Conservation (phyloP, 23 tunicate species). For the Halocynthia aurantium region DNA sequence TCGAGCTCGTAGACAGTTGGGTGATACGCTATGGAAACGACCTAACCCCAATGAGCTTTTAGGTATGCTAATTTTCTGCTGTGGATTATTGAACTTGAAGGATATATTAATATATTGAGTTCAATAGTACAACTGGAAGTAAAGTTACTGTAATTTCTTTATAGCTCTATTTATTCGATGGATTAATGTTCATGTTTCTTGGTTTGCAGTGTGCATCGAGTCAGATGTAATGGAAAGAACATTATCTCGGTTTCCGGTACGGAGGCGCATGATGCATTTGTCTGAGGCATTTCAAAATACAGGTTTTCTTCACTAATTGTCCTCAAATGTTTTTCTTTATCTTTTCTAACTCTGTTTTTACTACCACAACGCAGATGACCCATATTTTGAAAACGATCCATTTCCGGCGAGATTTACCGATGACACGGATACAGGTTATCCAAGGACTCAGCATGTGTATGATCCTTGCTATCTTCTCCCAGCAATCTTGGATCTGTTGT, state of each 20-base stretch:
- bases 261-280: conserved; percentile 20
- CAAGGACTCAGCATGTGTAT: conserved; percentile 12
- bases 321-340: too few relatives aligned
- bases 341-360: too few relatives aligned
- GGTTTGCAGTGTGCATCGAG: conserved; percentile 35
- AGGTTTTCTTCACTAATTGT: too few relatives aligned
- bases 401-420: neutral
- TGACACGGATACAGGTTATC: neutral
- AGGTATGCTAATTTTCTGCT: neutral
- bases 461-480: conserved; percentile 48
- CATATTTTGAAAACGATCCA: conserved; percentile 22
- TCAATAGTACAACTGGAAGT: too few relatives aligned
- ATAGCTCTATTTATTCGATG: too few relatives aligned
- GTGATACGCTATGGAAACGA: conserved; percentile 47
- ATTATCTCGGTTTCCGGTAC: conserved; percentile 31
- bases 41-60: conserved; percentile 38
- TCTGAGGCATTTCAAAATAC: too few relatives aligned
- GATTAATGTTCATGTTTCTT: too few relatives aligned
- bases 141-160: too few relatives aligned
- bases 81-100: neutral
- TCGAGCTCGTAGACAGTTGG: conserved; percentile 24
- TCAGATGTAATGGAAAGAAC: conserved; percentile 31
- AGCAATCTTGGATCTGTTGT: conserved; percentile 18
- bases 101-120: too few relatives aligned
- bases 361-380: neutral